Conservation (phyloP, 2,113 vertebrate genomes). For the Lonchura striata region DNA sequence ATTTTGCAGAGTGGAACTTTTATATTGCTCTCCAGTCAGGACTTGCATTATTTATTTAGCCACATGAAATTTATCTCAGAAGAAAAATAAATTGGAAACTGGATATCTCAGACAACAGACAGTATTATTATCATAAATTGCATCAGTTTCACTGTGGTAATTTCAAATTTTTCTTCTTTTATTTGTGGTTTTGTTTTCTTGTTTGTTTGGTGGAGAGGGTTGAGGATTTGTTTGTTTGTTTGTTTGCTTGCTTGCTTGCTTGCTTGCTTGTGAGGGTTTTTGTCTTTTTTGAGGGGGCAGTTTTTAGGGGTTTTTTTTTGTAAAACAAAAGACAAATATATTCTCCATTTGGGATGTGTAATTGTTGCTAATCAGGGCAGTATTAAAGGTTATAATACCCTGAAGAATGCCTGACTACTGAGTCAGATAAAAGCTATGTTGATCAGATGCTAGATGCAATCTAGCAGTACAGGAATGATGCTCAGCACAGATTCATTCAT, state of each 20-base stretch:
- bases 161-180: background rate
- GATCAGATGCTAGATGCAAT: background rate
- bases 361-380: background rate
- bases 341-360: background rate
- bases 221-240: background rate
- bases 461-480: background rate
- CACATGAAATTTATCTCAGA: background rate
- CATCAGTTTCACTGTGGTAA: background rate
- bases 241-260: too few relatives aligned
- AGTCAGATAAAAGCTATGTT: background rate
- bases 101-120: background rate
- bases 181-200: background rate
- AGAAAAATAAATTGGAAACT: background rate
- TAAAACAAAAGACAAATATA: background rate
- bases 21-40: background rate
- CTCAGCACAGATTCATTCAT: background rate
- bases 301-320: background rate
- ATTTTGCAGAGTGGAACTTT: background rate
- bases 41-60: background rate
- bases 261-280: rapidly evolving
- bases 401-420: background rate
- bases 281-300: rapidly evolving
- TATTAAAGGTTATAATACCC: background rate
- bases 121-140: background rate
- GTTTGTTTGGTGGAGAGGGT: background rate